Evolutionary conservation across 2,113 vertebrate genomes (phyloP).

Genomic region (Oxygymnocypris stewartii): DNA sequence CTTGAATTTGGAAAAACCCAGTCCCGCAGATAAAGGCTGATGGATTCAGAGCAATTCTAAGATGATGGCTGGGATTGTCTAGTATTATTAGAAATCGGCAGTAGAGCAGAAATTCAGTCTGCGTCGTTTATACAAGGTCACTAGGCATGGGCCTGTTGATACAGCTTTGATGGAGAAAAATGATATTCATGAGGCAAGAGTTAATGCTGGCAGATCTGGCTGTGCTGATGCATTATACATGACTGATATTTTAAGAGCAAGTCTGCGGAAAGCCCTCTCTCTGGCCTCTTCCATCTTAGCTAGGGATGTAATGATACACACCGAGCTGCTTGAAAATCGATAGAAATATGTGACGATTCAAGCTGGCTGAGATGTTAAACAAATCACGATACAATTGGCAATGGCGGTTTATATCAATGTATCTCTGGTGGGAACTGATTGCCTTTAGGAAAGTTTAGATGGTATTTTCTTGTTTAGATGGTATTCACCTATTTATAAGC

Average conservation of each 20-base stretch:
- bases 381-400: too few species aligned
- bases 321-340: too few species aligned
- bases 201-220: constrained; percentile 10
- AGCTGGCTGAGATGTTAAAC: too few species aligned
- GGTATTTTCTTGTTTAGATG: too few species aligned
- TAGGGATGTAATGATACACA: too few species aligned
- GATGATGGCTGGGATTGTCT: neutral
- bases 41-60: neutral
- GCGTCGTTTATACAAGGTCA: constrained; percentile 19
- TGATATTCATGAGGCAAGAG: constrained; percentile 14
- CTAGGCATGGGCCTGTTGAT: neutral
- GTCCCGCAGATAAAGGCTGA: neutral
- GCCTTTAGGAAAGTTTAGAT: too few species aligned
- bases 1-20: neutral
- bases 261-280: neutral
- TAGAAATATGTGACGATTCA: too few species aligned
- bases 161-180: neutral
- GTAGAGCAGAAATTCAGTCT: neutral
- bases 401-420: too few species aligned
- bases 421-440: too few species aligned
- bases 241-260: constrained; percentile 11
- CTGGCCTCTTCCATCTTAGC: neutral
- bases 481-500: too few species aligned
- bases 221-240: constrained; percentile 36
- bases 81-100: neutral